Conservation (phyloP, 2,888 invertebrate species). For the Drosophila ustulata region DNA sequence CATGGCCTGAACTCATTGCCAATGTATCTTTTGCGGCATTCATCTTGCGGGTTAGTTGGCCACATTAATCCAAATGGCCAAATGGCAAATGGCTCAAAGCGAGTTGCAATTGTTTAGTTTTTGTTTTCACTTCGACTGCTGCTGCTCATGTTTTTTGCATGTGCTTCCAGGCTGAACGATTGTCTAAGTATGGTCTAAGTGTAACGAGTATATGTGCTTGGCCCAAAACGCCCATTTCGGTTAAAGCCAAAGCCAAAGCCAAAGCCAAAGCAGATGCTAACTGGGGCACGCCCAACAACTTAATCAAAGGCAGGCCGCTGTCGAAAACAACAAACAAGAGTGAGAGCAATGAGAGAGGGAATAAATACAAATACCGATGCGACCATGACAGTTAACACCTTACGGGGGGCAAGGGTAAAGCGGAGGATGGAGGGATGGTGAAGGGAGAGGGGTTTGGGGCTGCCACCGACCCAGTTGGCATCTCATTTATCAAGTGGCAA, state of each 20-base stretch:
- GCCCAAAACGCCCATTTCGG: conserved; percentile 31
- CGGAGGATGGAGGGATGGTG: too few species aligned
- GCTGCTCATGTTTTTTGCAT: conserved; percentile 12
- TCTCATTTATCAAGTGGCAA: conserved; percentile 73
- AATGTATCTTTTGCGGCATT: conserved; percentile 8
- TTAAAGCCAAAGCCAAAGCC: conserved; percentile 46
- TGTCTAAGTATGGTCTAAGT: neutral
- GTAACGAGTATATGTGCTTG: conserved; percentile 10
- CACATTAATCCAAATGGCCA: conserved; percentile 11
- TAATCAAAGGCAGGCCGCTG: conserved; percentile 63
- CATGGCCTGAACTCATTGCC: neutral
- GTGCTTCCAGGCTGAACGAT: neutral
- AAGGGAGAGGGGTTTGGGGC: neutral
- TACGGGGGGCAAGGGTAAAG: conserved; percentile 1
- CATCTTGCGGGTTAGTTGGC: conserved; percentile 6
- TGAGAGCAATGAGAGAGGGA: conserved; percentile 22
- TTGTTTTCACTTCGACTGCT: neutral
- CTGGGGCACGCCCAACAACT: conserved; percentile 65
- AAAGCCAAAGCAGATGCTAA: conserved; percentile 55
- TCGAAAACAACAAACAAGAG: conserved; percentile 40
- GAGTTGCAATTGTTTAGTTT: conserved; percentile 13
- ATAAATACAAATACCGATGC: conserved; percentile 46
- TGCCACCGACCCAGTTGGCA: conserved; percentile 40
- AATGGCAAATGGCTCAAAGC: neutral
- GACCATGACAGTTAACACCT: conserved; percentile 64